Evolutionary conservation across 1,140 invertebrate genomes (phyloP), one percentile per base, ranked within the genome.

Genomic region (Leptopilina boulardi): DNA sequence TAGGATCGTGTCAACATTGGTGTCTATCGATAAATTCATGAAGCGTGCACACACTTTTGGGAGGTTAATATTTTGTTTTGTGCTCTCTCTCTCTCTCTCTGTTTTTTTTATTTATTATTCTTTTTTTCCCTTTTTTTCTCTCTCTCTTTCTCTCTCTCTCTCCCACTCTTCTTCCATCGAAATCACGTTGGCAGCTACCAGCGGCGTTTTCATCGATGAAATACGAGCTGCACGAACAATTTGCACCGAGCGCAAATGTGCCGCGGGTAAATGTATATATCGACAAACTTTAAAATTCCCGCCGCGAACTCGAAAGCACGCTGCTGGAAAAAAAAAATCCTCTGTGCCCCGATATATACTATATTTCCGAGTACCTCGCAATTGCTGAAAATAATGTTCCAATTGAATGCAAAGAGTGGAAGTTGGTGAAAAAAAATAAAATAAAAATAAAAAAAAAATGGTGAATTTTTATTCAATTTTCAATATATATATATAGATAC

Each of bases 61-160:
- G 56, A 66, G 56, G 56, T 66, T 66, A 66, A 66, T 66, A 41
- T 71, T 71, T 71, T 71, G 70, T 71, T 71, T 41, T 41, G 13
- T 71, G 18, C 70, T 71, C 21, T 1, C 41, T 71, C 18, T 71
- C 2, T 70, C 1, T 0, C 18, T 18, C 8, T 23, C 23, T 23
- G 5, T 21, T 21, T 21, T 59, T 15, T 59, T 15, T 11, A 21
- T 13, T 1, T 11, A 3, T 59, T 59, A 11, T 59, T 59, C 21
- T 26, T 11, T 11, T 11, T 42, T 42, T 2, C 19, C 26, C 15
- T 26, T 59, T 56, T 11, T 21, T 21, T 6, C 13, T 15, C 26
- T 4, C 15, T 26, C 3, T 15, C 26, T 66, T 34, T 30, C 1
- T 15, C 1, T 66, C n/a, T n/a, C 26, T 66, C 15, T 15, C 2